Base-by-base conservation (phyloP, 2,113 vertebrate species). In the Uropsilus gracilis region DNA sequence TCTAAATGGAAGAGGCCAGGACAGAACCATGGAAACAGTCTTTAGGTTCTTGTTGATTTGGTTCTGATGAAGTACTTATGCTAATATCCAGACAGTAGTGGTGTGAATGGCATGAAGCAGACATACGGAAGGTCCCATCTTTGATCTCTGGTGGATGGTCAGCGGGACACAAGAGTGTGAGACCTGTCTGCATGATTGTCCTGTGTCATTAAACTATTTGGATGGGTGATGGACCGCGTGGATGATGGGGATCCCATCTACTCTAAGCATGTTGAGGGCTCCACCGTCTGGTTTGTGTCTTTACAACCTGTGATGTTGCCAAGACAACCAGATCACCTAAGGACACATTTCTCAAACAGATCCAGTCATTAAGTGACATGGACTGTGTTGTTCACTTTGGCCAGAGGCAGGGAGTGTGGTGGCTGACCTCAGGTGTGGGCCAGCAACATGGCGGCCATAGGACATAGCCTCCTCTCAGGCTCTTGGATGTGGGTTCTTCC, bases 371-470 rank as follows among this genome's bases (percentile, higher is more conserved):
- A 55, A 55, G 53, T 22, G 50, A 53, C 50, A 3, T 53, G 50
- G 50, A 53, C 50, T 18, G 17, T 53, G 0, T 16, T 44, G 66
- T 34, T 1, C 4, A 3, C 20, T n/a, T 44, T 17, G 28, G 39
- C 50, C 37, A 24, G 53, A n/a, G 88, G 9, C 4, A 18, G 66
- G 20, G 5, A 39, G 4, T 2, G 0, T 26, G 2, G n/a, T 34
- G 32, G 42, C 39, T 22, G 48, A 11, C 0, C 3, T 0, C 20
- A 13, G 11, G 39, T 0, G 0, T 3, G 3, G 72, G 32, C 39
- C 42, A 12, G 8, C 6, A 32, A 34, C 6, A 1, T 18, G 39
- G 64, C 3, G 0, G 14, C 0, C 18, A 0, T 4, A 3, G 26
- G 22, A 22, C 5, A 34, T 10, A 6, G 20, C 20, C 13, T 22